phyloP scores from a whole-genome alignment of 2,888 invertebrate species.

The Orthosia cruda region DNA sequence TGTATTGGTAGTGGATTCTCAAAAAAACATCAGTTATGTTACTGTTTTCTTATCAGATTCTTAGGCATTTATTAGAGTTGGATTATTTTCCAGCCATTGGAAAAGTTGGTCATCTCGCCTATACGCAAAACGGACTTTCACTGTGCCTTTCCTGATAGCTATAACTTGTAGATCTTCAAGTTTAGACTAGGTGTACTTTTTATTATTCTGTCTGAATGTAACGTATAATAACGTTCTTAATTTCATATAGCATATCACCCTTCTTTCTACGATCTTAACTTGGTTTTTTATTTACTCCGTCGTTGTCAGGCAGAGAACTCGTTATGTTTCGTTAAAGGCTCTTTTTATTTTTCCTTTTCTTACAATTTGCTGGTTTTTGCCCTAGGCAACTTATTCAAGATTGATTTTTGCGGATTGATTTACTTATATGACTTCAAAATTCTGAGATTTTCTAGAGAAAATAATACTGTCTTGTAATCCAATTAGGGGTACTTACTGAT shows the following conservation, averaged over 20 bases:
- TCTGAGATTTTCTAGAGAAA: background rate
- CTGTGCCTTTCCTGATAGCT: too few species aligned
- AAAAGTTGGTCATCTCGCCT: too few species aligned
- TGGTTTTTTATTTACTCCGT: conserved; percentile 42
- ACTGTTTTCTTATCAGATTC: too few species aligned
- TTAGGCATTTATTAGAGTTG: too few species aligned
- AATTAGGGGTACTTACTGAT: background rate
- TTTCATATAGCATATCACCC: conserved; percentile 1
- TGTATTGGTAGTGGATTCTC: too few species aligned
- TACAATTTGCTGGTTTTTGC: conserved; percentile 16
- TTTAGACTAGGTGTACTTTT: too few species aligned
- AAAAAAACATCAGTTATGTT: too few species aligned
- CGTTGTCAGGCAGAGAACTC: conserved; percentile 34
- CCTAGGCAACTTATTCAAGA: too few species aligned
- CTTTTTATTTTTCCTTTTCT: conserved; percentile 21
- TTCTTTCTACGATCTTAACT: conserved; percentile 25
- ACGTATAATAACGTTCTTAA: background rate
- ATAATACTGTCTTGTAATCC: background rate
- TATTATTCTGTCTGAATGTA: background rate
- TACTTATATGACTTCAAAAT: background rate
- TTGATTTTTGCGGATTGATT: too few species aligned
- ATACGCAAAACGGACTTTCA: too few species aligned
- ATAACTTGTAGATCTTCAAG: too few species aligned
- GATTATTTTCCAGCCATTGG: too few species aligned
- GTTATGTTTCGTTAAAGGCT: conserved; percentile 40